Evolutionary conservation across 2,888 invertebrate species (phyloP).

Genomic region (Pecten maximus): DNA sequence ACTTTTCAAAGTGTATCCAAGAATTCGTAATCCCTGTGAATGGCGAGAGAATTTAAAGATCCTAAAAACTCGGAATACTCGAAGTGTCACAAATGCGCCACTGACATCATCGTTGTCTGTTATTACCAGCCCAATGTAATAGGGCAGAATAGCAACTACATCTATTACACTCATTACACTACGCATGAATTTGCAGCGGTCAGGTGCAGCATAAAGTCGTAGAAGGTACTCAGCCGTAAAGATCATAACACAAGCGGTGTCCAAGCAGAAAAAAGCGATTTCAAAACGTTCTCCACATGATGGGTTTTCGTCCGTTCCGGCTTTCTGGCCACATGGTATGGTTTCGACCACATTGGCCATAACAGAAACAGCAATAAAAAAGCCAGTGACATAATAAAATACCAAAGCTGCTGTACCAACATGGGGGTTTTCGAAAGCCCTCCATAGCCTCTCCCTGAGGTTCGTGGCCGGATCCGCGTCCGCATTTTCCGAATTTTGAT

Average conservation of each 20-base stretch:
- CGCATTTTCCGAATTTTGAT: slow-evolving; percentile 84
- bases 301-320: slow-evolving; percentile 84
- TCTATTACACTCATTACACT: slow-evolving; percentile 99
- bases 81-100: slow-evolving; percentile 98
- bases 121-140: slow-evolving; percentile 98
- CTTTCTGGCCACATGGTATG: slow-evolving; percentile 92
- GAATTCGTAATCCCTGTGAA: slow-evolving; percentile 98
- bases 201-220: slow-evolving; percentile 97
- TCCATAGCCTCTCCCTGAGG: slow-evolving; percentile 95
- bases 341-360: slow-evolving; percentile 99
- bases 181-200: slow-evolving; percentile 97
- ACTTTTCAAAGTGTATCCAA: slow-evolving; percentile 99
- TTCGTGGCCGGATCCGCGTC: slow-evolving; percentile 87
- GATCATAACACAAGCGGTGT: slow-evolving; percentile 99
- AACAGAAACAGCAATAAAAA: slow-evolving; percentile 99
- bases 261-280: slow-evolving; percentile 96
- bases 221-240: slow-evolving; percentile 99
- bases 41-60: slow-evolving; percentile 99
- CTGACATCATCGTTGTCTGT: slow-evolving; percentile 99
- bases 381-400: slow-evolving; percentile 99
- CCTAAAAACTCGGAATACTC: slow-evolving; percentile 99
- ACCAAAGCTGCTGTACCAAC: slow-evolving; percentile 99
- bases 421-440: slow-evolving; percentile 99
- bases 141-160: slow-evolving; percentile 99
- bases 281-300: slow-evolving; percentile 99